Percentiles rank a stretch among this genome's conserved stretches.
phyloP scores from a whole-genome alignment of 1,140 invertebrate genomes.

The Pogonus chalceus region DNA sequence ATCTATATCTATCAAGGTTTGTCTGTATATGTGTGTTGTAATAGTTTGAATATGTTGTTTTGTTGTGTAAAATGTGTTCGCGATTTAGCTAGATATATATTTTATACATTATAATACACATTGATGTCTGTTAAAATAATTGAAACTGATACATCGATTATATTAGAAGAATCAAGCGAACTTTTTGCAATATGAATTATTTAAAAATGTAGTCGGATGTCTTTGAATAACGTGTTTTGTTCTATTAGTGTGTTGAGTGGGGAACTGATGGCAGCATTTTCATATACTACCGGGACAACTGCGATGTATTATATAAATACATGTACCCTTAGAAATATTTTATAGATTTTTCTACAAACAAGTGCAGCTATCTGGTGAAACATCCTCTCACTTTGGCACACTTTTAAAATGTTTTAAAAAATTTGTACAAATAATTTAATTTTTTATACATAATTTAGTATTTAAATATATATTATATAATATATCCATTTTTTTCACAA shows the following conservation, averaged over 20 bases:
- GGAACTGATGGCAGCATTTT: slow-evolving; percentile 16
- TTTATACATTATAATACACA: too few relatives aligned
- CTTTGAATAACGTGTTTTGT: slow-evolving; percentile 8
- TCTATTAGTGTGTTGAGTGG: slow-evolving; percentile 19
- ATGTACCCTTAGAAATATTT: slow-evolving; percentile 31
- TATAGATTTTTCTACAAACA: slow-evolving; percentile 31
- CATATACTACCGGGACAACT: slow-evolving; percentile 4
- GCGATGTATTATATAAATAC: slow-evolving; percentile 26
- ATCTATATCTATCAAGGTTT: too few relatives aligned
- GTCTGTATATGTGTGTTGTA: too few relatives aligned
- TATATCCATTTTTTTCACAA: slow-evolving; percentile 38
- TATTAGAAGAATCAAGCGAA: too few relatives aligned
- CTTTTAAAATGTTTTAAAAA: slow-evolving; percentile 29
- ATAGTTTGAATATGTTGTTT: too few relatives aligned
- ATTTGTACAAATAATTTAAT: slow-evolving; percentile 38
- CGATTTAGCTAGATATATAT: too few relatives aligned
- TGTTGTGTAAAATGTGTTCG: too few relatives aligned
- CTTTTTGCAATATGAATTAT: too few relatives aligned
- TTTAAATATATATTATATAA: slow-evolving; percentile 33
- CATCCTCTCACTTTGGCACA: slow-evolving; percentile 38
- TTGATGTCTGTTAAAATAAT: too few relatives aligned
- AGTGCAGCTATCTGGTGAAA: slow-evolving; percentile 31
- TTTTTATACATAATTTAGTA: slow-evolving; percentile 34
- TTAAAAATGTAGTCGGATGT: slow-evolving; percentile 9
- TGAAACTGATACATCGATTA: too few relatives aligned